A percentile compares a stretch with the other conserved stretches of the same genome.
phyloP scores from a whole-genome alignment of 2,113 vertebrate genomes.

The Ornithorhynchus anatinus region DNA sequence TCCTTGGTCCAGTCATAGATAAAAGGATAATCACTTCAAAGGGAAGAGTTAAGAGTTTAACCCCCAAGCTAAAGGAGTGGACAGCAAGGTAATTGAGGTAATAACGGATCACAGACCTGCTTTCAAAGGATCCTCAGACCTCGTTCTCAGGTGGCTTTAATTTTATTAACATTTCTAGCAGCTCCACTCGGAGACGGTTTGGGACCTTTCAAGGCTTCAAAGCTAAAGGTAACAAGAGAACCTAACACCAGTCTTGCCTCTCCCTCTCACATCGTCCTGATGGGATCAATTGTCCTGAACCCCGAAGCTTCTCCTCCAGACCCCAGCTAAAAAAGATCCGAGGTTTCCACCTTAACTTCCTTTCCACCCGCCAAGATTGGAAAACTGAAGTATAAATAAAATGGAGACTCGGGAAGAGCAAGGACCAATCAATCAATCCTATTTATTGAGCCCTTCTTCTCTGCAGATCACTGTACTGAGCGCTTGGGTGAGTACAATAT shows the following conservation, averaged over 20 bases:
- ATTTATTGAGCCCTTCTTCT: too few species aligned
- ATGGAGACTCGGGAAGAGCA: fast-evolving
- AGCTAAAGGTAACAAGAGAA: slow-evolving; percentile 73
- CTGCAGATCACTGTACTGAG: too few species aligned
- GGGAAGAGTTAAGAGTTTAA: slow-evolving; percentile 95
- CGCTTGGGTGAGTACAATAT: too few species aligned
- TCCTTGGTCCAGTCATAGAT: slow-evolving; percentile 95
- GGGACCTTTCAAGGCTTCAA: slow-evolving; percentile 77
- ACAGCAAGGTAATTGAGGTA: slow-evolving; percentile 97
- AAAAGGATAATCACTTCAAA: slow-evolving; percentile 99
- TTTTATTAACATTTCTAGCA: slow-evolving; percentile 96
- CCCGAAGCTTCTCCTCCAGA: slow-evolving; percentile 35
- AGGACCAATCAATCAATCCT: too few species aligned
- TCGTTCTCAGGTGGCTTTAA: slow-evolving; percentile 89
- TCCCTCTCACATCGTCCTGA: slow-evolving; percentile 44
- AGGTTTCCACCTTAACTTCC: neutral
- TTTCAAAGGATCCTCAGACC: slow-evolving; percentile 78
- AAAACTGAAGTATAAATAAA: neutral
- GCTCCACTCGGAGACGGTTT: slow-evolving; percentile 72
- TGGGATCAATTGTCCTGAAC: neutral
- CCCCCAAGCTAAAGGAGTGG: slow-evolving; percentile 91
- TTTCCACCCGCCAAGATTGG: neutral
- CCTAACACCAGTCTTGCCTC: slow-evolving; percentile 65
- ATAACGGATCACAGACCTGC: slow-evolving; percentile 91
- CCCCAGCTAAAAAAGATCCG: slow-evolving; percentile 51